Evolutionary conservation across 2,888 invertebrate genomes (phyloP).

Genomic region (Thysanoteuthis rhombus): DNA sequence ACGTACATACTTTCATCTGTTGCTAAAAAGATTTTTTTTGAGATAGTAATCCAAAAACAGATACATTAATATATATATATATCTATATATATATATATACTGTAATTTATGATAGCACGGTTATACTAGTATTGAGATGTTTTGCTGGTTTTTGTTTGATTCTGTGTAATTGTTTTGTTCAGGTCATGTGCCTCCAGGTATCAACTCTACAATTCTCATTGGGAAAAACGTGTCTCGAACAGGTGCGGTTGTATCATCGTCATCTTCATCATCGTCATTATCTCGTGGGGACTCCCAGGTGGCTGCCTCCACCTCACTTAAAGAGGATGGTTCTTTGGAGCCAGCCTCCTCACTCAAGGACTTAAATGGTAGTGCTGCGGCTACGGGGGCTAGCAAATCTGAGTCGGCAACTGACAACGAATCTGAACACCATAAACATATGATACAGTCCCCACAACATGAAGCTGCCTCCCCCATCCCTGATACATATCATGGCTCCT

Average conservation of each 20-base stretch:
- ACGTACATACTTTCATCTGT: no score
- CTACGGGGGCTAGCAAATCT: neutral
- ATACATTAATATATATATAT: no score
- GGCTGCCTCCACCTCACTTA: neutral
- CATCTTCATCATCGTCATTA: constrained; percentile 23
- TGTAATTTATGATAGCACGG: no score
- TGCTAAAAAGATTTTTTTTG: no score
- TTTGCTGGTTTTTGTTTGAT: neutral
- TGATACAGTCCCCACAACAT: neutral
- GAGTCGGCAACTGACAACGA: constrained; percentile 17
- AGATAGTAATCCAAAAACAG: no score
- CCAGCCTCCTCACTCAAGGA: neutral
- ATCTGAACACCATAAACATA: neutral
- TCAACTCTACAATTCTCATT: neutral
- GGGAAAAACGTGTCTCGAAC: constrained; percentile 22
- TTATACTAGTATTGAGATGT: no score
- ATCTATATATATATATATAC: no score
- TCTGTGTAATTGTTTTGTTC: neutral
- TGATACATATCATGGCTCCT: neutral
- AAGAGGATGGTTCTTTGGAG: neutral
- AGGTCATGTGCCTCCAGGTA: neutral
- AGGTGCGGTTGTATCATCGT: neutral
- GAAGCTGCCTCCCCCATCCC: neutral
- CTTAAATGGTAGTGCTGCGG: neutral
- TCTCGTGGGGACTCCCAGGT: neutral